Evolutionary conservation across 2,113 vertebrate species (phyloP).

Genomic region (Cricetomys ansorgei): DNA sequence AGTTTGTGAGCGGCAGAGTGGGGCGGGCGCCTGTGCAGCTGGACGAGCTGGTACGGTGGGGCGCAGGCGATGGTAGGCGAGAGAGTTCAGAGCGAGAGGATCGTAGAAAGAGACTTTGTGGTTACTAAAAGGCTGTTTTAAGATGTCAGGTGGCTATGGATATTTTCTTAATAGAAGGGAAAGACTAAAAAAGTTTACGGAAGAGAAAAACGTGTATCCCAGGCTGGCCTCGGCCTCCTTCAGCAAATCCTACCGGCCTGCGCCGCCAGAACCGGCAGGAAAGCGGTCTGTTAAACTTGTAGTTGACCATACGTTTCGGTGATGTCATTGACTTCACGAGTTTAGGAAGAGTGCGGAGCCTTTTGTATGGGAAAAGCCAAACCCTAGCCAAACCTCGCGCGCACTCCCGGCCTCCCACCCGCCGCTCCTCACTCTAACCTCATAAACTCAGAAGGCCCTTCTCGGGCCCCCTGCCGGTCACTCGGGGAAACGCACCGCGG

Average conservation of each 20-base stretch:
- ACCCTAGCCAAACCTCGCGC: neutral
- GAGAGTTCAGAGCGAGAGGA: neutral
- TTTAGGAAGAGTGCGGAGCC: fast-evolving
- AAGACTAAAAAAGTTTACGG: too few relatives aligned
- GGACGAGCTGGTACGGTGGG: neutral
- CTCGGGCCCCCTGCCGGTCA: neutral
- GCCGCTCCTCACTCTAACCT: neutral
- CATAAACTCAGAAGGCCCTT: too few relatives aligned
- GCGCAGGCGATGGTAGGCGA: neutral
- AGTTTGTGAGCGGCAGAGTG: neutral
- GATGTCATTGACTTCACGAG: neutral
- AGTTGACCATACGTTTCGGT: fast-evolving
- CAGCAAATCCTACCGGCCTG: neutral
- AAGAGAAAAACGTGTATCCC: neutral
- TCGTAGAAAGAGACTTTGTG: too few relatives aligned
- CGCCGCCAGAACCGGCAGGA: neutral
- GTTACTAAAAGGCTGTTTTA: neutral
- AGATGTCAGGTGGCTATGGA: fast-evolving
- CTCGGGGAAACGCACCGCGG: neutral
- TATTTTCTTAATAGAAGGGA: neutral
- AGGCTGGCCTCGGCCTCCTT: neutral
- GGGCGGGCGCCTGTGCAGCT: neutral
- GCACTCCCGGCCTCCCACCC: fast-evolving
- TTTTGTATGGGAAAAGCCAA: too few relatives aligned
- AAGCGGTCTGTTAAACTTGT: fast-evolving